Evolutionary conservation across 2,113 vertebrate species (phyloP), one percentile per base, ranked within the genome.

Genomic region (Apus apus): DNA sequence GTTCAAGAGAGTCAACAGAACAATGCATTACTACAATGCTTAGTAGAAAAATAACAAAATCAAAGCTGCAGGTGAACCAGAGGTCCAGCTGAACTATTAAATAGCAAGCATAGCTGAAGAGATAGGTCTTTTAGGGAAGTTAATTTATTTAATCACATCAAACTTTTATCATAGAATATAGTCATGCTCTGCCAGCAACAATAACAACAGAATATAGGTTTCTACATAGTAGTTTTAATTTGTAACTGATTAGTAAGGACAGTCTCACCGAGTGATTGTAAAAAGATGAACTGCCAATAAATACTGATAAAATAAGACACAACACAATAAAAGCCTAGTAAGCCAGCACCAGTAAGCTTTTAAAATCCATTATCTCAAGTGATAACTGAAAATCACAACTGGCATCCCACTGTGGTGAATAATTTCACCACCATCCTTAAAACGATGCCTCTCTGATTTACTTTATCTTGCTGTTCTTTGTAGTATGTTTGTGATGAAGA

Each of bases 1-100:
- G 93, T 94, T 92, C 94, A 93, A 75, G 73, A 87, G 67, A 93
- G 89, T 86, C 75, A 97, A 74, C 36, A 85, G 89, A 95, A 96
- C 92, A 95, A 90, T 78, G 53, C 66, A 68, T 61, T 79, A 68
- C 78, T 82, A 85, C 82, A 95, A 87, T 76, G 51, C 22, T 46
- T 71, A 73, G 38, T 3, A 60, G 70, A 85, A 32, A 93, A 95
- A 89, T 58, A 90, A 64, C 48, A 91, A 65, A 87, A 76, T 57
- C 40, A 80, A 92, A 93, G 64, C 64, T 85, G 72, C 78, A 96
- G 90, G 88, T 93, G 89, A 96, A 79, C 19, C 74, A 90, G 53
- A 93, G 29, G 58, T 71, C 38, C 75, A 90, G 57, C 36, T 74
- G 70, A 91, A 65, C 8, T 9, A 87, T 71, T 81, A 77, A 73